Evolutionary conservation across 2,113 vertebrate genomes (phyloP).

Genomic region (Cinclus cinclus): DNA sequence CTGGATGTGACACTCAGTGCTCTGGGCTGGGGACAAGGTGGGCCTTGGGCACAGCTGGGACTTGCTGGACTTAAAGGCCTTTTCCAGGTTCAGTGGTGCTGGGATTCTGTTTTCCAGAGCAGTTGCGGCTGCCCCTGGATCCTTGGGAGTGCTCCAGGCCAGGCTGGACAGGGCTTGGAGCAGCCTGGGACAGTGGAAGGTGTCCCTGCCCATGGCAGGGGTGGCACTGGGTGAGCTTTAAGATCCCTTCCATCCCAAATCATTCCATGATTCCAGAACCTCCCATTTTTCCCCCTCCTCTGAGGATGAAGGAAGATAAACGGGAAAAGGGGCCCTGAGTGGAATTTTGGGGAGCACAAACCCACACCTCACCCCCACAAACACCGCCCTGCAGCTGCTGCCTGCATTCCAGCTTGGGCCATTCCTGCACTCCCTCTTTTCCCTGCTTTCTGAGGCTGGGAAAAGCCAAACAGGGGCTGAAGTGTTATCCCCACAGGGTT

Average conservation of each 20-base stretch:
- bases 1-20: background rate
- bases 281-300: background rate
- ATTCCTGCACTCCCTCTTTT: background rate
- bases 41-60: accelerated
- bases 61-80: background rate
- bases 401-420: background rate
- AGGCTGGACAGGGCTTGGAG: accelerated
- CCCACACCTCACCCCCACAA: background rate
- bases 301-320: background rate
- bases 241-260: background rate
- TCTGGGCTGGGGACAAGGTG: background rate
- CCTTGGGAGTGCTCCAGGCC: background rate
- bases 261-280: background rate
- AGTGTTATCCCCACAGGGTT: constrained; percentile 10
- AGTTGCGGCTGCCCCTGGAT: background rate
- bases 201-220: background rate
- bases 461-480: background rate
- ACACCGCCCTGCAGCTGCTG: background rate
- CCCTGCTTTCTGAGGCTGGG: background rate
- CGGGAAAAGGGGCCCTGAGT: background rate
- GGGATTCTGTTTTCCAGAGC: background rate
- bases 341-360: background rate
- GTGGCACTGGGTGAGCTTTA: accelerated
- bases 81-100: background rate
- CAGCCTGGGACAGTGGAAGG: accelerated